Percentiles rank a stretch among this genome's conserved stretches.
Conservation (phyloP, 2,797 vertebrate species). For the Sebastes umbrosus region DNA sequence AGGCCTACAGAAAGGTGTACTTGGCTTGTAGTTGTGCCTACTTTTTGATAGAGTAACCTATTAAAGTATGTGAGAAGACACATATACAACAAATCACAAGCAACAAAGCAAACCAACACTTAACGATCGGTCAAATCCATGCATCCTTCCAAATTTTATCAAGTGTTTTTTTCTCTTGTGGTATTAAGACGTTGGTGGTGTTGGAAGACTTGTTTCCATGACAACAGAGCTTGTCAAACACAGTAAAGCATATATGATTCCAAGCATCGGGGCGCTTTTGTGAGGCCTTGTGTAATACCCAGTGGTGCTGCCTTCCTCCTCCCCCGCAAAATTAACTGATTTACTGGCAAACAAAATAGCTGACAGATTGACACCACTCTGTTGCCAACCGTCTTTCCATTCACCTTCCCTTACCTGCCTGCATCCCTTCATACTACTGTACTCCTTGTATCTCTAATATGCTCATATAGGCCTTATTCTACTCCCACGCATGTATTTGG, state of each 20-base stretch:
- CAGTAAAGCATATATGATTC: slow-evolving; percentile 63
- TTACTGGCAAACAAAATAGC: slow-evolving; percentile 39
- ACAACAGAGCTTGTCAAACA: slow-evolving; percentile 69
- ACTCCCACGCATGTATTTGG: neutral
- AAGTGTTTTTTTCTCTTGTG: slow-evolving; percentile 3
- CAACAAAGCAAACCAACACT: neutral
- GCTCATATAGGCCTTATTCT: neutral
- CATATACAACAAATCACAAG: neutral
- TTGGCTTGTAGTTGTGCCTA: too few species aligned
- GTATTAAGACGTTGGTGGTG: slow-evolving; percentile 44
- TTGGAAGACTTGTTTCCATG: slow-evolving; percentile 75
- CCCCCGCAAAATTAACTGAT: slow-evolving; percentile 53
- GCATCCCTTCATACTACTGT: neutral
- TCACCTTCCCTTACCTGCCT: slow-evolving; percentile 1
- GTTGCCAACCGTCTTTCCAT: slow-evolving; percentile 2
- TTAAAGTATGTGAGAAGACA: too few species aligned
- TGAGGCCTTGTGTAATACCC: slow-evolving; percentile 66
- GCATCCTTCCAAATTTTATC: neutral
- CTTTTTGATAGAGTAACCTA: too few species aligned
- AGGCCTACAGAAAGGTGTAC: too few species aligned
- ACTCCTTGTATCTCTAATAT: neutral
- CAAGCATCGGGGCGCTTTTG: slow-evolving; percentile 46
- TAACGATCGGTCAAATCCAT: neutral
- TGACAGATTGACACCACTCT: slow-evolving; percentile 29
- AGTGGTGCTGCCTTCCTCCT: slow-evolving; percentile 56